Conservation (phyloP, 1,140 invertebrate species). For the Pseudoatta argentina region DNA sequence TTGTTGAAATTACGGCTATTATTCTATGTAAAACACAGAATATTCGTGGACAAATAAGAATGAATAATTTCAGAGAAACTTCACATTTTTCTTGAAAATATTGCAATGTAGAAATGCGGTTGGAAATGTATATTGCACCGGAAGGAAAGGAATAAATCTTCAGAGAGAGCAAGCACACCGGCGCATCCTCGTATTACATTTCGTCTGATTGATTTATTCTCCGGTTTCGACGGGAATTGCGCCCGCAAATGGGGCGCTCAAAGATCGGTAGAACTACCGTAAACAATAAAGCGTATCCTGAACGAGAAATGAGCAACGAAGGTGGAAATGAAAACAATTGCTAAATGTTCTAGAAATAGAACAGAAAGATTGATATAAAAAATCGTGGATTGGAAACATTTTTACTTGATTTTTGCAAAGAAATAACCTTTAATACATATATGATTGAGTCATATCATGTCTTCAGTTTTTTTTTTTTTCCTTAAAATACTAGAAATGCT, state of each 20-base stretch:
- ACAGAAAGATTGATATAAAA: background rate
- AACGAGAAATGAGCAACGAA: background rate
- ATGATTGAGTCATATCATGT: too few relatives aligned
- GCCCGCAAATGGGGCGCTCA: constrained; percentile 27
- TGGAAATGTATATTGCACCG: constrained; percentile 39
- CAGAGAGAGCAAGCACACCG: background rate
- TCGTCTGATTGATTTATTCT: constrained; percentile 56
- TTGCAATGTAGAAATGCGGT: background rate
- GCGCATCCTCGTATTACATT: constrained; percentile 45
- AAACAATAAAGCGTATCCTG: constrained; percentile 27
- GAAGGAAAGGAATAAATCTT: constrained; percentile 55
- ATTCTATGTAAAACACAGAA: constrained; percentile 4
- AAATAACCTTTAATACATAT: background rate
- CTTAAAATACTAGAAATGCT: too few relatives aligned
- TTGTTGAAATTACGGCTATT: background rate
- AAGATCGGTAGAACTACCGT: constrained; percentile 12
- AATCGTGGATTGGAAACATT: background rate
- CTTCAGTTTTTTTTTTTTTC: too few relatives aligned
- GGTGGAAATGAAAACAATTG: background rate
- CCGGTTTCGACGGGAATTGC: constrained; percentile 50
- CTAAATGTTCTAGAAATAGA: too few relatives aligned
- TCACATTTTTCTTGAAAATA: constrained; percentile 32
- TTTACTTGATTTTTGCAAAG: background rate
- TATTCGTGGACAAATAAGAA: background rate
- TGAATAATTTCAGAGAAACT: constrained; percentile 9